phyloP scores from a whole-genome alignment of 2,888 invertebrate genomes.

The Drosophila borborema region DNA sequence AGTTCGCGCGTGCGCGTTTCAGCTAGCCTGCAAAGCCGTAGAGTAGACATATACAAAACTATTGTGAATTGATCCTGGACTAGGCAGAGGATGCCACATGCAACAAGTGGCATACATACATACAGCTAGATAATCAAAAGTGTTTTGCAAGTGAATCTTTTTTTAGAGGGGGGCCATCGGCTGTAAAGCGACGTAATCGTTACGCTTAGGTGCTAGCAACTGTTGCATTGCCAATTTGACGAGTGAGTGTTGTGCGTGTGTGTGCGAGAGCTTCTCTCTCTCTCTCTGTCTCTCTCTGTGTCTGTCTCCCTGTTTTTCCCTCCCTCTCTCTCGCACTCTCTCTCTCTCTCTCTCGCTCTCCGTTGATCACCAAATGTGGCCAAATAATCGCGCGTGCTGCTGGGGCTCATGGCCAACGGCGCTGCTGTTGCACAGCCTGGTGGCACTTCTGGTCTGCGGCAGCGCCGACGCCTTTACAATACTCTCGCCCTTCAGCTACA shows the following conservation, averaged over 20 bases:
- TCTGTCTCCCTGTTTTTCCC: slow-evolving; percentile 3
- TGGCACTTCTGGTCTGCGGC: slow-evolving; percentile 70
- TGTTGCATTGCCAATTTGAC: slow-evolving; percentile 72
- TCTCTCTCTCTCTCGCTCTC: not conserved
- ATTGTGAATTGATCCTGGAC: slow-evolving; percentile 7
- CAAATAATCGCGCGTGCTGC: slow-evolving; percentile 32
- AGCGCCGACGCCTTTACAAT: slow-evolving; percentile 81
- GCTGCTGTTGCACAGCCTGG: slow-evolving; percentile 67
- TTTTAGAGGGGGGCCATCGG: slow-evolving; percentile 6
- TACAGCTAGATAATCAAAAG: slow-evolving; percentile 6
- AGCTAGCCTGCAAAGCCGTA: slow-evolving; percentile 9
- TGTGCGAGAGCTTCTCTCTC: slow-evolving; percentile 14
- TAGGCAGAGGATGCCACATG: slow-evolving; percentile 10
- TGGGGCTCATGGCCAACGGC: slow-evolving; percentile 69
- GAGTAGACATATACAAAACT: not conserved
- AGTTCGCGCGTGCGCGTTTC: slow-evolving; percentile 44
- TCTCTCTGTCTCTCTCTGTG: slow-evolving; percentile 2
- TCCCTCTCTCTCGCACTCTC: not conserved
- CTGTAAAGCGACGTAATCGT: slow-evolving; percentile 70
- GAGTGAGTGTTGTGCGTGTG: slow-evolving; percentile 42
- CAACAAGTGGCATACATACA: not conserved
- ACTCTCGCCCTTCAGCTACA: slow-evolving; percentile 83
- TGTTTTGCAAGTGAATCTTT: slow-evolving; percentile 45
- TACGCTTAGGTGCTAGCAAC: slow-evolving; percentile 73
- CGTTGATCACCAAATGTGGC: slow-evolving; percentile 37